These are phyloP conservation scores for Cerastis rubricosa DNA, from an alignment of 2,888 invertebrate species.

Conservation along the genomic window DNA sequence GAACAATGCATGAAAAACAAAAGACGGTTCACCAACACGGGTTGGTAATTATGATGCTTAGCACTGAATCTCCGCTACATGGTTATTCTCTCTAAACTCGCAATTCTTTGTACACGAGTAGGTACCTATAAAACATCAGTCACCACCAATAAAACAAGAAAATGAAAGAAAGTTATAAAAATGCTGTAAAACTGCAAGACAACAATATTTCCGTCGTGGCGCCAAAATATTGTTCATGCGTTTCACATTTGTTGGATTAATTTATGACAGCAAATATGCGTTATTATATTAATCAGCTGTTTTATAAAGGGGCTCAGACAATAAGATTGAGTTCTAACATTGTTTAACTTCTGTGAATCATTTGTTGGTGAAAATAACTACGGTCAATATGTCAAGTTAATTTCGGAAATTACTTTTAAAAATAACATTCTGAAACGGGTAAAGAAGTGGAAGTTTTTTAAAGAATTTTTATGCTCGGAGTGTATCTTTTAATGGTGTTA, in stretches of 20 bases:
- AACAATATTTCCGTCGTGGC: slow-evolving; percentile 48
- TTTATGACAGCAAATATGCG: slow-evolving; percentile 41
- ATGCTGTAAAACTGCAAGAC: slow-evolving; percentile 32
- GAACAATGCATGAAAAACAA: slow-evolving; percentile 22
- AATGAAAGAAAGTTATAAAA: slow-evolving; percentile 39
- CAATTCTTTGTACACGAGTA: background rate
- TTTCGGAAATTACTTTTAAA: slow-evolving; percentile 26
- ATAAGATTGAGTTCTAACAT: slow-evolving; percentile 33
- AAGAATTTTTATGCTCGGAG: slow-evolving; percentile 35
- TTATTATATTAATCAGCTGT: slow-evolving; percentile 25
- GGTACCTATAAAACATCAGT: slow-evolving; percentile 11
- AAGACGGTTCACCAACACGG: background rate
- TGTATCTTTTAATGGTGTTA: slow-evolving; percentile 56
- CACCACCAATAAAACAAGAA: slow-evolving; percentile 26
- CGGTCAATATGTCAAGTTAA: slow-evolving; percentile 4
- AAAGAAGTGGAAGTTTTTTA: slow-evolving; percentile 19
- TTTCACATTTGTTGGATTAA: slow-evolving; percentile 54
- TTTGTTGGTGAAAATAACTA: slow-evolving; percentile 17
- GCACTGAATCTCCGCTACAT: background rate
- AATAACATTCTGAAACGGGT: slow-evolving; percentile 19
- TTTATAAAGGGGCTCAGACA: slow-evolving; percentile 13
- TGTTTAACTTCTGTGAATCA: slow-evolving; percentile 39
- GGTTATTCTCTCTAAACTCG: slow-evolving; percentile 6
- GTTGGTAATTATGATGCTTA: slow-evolving; percentile 16
- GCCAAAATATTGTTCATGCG: slow-evolving; percentile 58